Evolutionary conservation across 1,140 invertebrate species (phyloP).

Genomic region (Drosophila lowei): DNA sequence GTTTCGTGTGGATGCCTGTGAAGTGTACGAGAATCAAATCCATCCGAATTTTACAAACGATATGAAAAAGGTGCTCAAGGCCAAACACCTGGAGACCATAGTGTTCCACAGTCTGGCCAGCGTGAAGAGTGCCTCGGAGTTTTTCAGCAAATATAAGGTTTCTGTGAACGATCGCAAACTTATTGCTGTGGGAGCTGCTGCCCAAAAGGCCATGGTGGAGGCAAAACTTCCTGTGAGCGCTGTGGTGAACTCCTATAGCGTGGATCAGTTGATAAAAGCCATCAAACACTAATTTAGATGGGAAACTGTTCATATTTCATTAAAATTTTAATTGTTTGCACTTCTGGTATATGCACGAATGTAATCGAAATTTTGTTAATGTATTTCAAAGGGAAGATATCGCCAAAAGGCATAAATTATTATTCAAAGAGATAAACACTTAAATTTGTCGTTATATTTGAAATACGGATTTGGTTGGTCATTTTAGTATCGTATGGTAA

Average conservation of each 20-base stretch:
- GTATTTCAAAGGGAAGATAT: neutral
- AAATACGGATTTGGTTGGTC: too few relatives aligned
- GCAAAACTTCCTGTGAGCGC: constrained; percentile 22
- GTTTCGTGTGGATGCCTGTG: constrained; percentile 81
- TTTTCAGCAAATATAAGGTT: constrained; percentile 30
- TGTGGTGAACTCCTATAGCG: constrained; percentile 4
- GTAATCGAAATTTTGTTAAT: too few relatives aligned
- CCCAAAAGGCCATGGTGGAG: constrained; percentile 32
- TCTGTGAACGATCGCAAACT: constrained; percentile 42
- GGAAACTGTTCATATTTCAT: neutral
- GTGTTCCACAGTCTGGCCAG: constrained; percentile 84
- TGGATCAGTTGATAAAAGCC: constrained; percentile 22
- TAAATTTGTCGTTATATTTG: too few relatives aligned
- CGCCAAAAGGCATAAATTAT: too few relatives aligned
- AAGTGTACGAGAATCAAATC: constrained; percentile 83
- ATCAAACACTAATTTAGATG: constrained; percentile 20
- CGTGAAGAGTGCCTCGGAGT: constrained; percentile 32
- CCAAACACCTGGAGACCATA: constrained; percentile 79
- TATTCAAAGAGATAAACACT: too few relatives aligned
- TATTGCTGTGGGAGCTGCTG: constrained; percentile 35
- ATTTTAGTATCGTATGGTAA: too few relatives aligned
- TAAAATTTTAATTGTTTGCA: constrained; percentile 25
- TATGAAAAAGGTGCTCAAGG: constrained; percentile 79
- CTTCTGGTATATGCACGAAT: constrained; percentile 1
- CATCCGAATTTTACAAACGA: constrained; percentile 79